Conservation (phyloP, 2,888 invertebrate genomes). For the Agrenia bidenticulata region DNA sequence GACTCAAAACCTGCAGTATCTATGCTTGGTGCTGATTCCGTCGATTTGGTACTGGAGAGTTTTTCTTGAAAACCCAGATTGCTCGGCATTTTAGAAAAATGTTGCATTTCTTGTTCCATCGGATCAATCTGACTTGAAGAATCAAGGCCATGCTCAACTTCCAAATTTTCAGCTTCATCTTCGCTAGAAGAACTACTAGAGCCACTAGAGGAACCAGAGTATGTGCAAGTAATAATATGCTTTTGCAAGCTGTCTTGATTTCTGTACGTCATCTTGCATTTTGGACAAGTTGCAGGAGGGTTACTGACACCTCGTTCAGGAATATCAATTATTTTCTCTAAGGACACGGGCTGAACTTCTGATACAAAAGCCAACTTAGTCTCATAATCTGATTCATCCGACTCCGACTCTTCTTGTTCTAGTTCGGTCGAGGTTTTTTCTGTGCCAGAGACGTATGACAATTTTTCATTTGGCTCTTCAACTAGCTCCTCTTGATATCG, state of each 20-base stretch:
- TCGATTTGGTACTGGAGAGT: no score
- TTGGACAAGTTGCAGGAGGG: constrained; percentile 32
- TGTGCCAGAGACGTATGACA: no score
- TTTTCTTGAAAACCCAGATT: no score
- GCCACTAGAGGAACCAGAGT: constrained; percentile 75
- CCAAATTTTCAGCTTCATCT: constrained; percentile 30
- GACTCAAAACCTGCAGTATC: no score
- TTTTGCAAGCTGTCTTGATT: constrained; percentile 78
- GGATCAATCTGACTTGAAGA: no score
- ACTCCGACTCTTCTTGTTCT: not conserved
- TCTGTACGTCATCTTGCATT: constrained; percentile 55
- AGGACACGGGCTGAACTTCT: no score
- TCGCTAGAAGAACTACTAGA: constrained; percentile 78
- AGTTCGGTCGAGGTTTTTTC: not conserved
- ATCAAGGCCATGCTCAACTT: no score
- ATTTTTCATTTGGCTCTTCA: no score
- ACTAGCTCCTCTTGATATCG: no score
- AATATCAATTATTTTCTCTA: constrained; percentile 1
- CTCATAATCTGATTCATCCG: constrained; percentile 27
- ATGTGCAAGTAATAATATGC: constrained; percentile 71
- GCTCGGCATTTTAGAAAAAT: no score
- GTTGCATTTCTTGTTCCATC: no score
- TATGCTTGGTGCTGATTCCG: no score
- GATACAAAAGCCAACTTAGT: constrained; percentile 8
- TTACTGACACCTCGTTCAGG: not conserved